Evolutionary conservation across 2,888 invertebrate genomes (phyloP).

Genomic region (Dioctria linearis): DNA sequence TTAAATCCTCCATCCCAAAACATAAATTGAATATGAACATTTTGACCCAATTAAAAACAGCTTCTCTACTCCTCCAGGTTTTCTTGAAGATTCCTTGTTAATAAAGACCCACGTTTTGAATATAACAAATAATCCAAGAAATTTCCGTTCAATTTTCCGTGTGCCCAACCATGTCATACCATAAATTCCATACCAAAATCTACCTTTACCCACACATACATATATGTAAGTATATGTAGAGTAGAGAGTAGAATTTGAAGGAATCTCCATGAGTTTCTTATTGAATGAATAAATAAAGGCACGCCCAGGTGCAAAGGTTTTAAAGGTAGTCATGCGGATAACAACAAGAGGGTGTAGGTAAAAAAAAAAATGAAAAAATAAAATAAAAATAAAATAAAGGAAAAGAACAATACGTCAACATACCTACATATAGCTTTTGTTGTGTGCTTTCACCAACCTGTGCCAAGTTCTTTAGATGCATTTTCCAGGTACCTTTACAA

Average conservation of each 20-base stretch:
- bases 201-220: too few relatives aligned
- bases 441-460: neutral
- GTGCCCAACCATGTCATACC: conserved; percentile 7
- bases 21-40: too few relatives aligned
- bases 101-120: neutral
- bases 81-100: neutral
- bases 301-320: conserved; percentile 30
- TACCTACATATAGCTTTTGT: conserved; percentile 1
- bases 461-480: conserved; percentile 25
- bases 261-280: conserved; percentile 21
- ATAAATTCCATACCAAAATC: conserved; percentile 8
- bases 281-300: conserved; percentile 40
- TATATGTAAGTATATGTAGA: too few relatives aligned
- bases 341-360: neutral
- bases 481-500: conserved; percentile 25
- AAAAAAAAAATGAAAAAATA: neutral
- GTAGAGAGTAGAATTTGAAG: neutral
- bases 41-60: neutral
- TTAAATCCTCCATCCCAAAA: too few relatives aligned
- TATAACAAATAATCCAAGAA: neutral
- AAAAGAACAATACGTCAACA: conserved; percentile 1
- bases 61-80: neutral
- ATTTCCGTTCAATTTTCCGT: neutral
- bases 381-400: conserved; percentile 7
- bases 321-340: conserved; percentile 36